Evolutionary conservation across 2,888 invertebrate species (phyloP).

Genomic region (Cosmopolites sordidus): DNA sequence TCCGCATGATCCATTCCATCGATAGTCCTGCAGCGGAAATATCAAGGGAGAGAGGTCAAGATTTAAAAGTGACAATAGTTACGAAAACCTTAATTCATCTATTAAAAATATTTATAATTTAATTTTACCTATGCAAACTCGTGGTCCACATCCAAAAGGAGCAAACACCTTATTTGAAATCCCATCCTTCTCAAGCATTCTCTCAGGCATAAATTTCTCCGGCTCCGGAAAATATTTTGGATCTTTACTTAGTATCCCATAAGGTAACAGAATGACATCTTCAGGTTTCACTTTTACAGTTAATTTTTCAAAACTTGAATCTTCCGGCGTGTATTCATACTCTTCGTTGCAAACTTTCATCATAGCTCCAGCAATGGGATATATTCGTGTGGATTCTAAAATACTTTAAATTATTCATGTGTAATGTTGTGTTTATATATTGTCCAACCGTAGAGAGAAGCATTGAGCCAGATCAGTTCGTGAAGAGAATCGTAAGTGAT

Average conservation of each 20-base stretch:
- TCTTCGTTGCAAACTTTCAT: conserved; percentile 17
- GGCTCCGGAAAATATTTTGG: conserved; percentile 19
- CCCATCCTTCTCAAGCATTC: conserved; percentile 13
- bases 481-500: conserved; percentile 15
- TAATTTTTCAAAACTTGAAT: conserved; percentile 15
- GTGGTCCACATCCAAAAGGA: conserved; percentile 20
- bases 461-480: conserved; percentile 16
- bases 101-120: too few relatives aligned
- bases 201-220: conserved; percentile 18
- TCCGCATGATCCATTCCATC: too few relatives aligned
- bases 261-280: conserved; percentile 11
- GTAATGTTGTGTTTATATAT: too few relatives aligned
- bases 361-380: conserved; percentile 8
- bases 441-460: conserved; percentile 16
- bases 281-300: conserved; percentile 15
- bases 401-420: not conserved
- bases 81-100: too few relatives aligned
- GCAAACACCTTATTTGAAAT: conserved; percentile 10
- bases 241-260: conserved; percentile 13
- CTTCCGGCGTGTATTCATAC: conserved; percentile 16
- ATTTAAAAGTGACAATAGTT: too few relatives aligned
- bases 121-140: conserved; percentile 22
- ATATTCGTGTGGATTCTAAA: conserved; percentile 16
- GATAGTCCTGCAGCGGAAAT: too few relatives aligned
- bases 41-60: too few relatives aligned